Evolutionary conservation across 2,888 invertebrate genomes (phyloP), one percentile per base, ranked within the genome.

Genomic region (Mechanitis messenoides): DNA sequence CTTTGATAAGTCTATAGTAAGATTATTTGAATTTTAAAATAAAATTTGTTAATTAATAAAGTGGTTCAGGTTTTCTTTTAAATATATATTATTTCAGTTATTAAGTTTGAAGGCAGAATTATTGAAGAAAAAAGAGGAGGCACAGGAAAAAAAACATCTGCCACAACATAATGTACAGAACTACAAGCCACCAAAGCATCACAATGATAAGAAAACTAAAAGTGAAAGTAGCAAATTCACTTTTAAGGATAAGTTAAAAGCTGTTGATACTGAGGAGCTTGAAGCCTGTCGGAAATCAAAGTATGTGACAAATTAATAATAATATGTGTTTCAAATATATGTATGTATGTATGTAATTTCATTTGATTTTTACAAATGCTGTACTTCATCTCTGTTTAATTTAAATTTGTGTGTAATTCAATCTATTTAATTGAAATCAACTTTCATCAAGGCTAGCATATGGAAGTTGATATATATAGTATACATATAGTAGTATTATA

Each of bases 101-200:
- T 84, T 96, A n/a, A 95, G 94, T 74, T 87, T 98, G 64, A 97
- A 97, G 87, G 97, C 98, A 0, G 98, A 98, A 84, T 89, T 98
- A 20, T 81, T 95, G 55, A 92, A 95, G 66, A 98, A 98, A 82
- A 95, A 97, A 83, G 94, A 95, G 72, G 97, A 97, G 84, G 93
- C 96, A 1, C 88, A 91, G 62, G 92, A 93, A 75, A 93, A 93
- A 5, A 95, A 93, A 74, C 84, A 87, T 33, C 74, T 86, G 1
- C 89, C 92, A 2, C 83, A 88, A 61, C 80, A 91, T 60, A 92
- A 91, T 72, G 78, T 92, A 69, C 91, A 91, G 59, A 87, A 87
- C 63, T 91, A 88, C 63, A 87, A 87, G 58, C 87, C 91, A 3
- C 77, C 80, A 38, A 81, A 80, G 50, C 56, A 67, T 74, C 56